Conservation (phyloP, 2,113 vertebrate genomes). For the Malaclemys terrapin region DNA sequence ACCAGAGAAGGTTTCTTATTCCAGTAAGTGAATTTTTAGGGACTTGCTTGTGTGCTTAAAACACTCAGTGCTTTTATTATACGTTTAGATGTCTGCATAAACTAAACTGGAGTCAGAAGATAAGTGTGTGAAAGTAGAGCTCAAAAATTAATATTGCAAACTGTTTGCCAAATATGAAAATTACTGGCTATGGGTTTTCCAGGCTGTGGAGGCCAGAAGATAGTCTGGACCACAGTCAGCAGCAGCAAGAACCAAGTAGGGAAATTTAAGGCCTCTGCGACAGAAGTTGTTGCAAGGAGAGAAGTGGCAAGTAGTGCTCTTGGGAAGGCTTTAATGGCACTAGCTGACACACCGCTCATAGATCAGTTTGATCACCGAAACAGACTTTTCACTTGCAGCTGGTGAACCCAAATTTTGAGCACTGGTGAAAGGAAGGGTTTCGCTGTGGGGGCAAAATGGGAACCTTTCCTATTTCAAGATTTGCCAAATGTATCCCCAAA, state of each 20-base stretch:
- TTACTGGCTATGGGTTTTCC: background rate
- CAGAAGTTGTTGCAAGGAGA: background rate
- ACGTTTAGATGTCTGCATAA: background rate
- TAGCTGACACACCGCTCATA: background rate
- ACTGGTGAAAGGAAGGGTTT: background rate
- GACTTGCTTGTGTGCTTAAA: background rate
- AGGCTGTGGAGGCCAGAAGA: background rate
- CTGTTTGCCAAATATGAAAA: background rate
- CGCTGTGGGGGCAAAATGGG: too few relatives aligned
- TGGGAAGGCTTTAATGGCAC: background rate
- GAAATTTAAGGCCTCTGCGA: background rate
- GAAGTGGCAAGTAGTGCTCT: background rate
- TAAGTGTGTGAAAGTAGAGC: background rate
- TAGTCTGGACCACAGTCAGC: fast-evolving
- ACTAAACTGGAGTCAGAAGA: background rate
- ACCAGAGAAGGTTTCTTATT: background rate
- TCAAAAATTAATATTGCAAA: background rate
- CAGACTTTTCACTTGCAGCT: background rate
- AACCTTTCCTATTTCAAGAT: too few relatives aligned
- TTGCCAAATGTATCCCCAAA: background rate
- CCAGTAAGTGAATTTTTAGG: background rate
- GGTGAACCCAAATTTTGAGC: background rate
- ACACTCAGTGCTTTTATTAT: background rate
- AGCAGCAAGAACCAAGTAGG: background rate
- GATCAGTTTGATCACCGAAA: background rate